Conservation (phyloP, 2,113 vertebrate species). For the Rutilus rutilus region DNA sequence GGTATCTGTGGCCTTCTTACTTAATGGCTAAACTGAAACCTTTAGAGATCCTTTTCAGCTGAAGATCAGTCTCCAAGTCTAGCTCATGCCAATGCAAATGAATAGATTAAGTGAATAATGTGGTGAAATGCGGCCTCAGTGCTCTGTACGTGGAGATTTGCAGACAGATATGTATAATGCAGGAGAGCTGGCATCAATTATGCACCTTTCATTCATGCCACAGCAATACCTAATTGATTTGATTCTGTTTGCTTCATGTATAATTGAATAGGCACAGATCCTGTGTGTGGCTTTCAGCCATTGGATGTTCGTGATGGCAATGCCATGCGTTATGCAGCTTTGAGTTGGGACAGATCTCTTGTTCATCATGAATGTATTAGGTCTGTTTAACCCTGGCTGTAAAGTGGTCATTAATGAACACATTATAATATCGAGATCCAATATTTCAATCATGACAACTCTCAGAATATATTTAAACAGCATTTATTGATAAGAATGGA, state of each 20-base stretch:
- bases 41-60: background rate
- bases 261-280: slow-evolving; percentile 67
- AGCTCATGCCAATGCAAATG: slow-evolving; percentile 27
- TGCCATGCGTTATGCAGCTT: slow-evolving; percentile 24
- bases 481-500: too few relatives aligned
- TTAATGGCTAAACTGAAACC: slow-evolving; percentile 6
- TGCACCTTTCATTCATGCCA: slow-evolving; percentile 72
- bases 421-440: too few relatives aligned
- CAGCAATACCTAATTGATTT: slow-evolving; percentile 73
- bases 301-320: slow-evolving; percentile 41
- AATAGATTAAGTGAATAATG: slow-evolving; percentile 45
- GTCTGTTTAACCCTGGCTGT: background rate
- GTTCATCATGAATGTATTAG: slow-evolving; percentile 2
- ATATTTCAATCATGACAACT: too few relatives aligned
- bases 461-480: too few relatives aligned
- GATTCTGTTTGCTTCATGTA: slow-evolving; percentile 70
- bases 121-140: slow-evolving; percentile 59
- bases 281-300: slow-evolving; percentile 44
- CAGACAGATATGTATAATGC: slow-evolving; percentile 68
- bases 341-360: background rate
- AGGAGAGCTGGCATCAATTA: slow-evolving; percentile 70
- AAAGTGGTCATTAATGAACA: too few relatives aligned
- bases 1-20: background rate
- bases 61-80: background rate
- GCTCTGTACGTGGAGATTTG: slow-evolving; percentile 58